Base-by-base conservation (phyloP, 2,888 invertebrate genomes). In the Cosmopolites sordidus region DNA sequence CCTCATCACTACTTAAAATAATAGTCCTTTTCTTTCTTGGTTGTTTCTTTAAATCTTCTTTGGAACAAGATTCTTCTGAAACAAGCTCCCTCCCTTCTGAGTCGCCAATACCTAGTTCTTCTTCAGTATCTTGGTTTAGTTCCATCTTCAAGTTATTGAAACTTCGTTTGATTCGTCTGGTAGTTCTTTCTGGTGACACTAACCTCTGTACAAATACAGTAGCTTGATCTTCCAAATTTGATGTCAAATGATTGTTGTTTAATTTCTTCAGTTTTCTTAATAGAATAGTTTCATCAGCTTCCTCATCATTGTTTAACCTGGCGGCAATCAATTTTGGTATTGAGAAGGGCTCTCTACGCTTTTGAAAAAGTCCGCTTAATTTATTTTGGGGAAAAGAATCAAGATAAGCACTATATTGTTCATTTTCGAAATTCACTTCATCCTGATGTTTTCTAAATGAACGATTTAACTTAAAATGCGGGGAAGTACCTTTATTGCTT, bases 181-280 rank as follows among this genome's bases (percentile, higher is more conserved):
- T 17, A 9, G n/a, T 16, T 46, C 33, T 16, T 14, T 33, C 22
- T 3, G 58, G 58, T 14, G 43, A 33, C 5, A 58, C 18, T 14
- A 55, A 18, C 8, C 44, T 14, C 33, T 50, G 16, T 38, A 58
- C 33, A 30, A 53, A 58, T 9, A 17, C 22, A 4, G 52, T 58
- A 1, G 58, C 56, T 37, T 58, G 58, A 18, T 48, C 58, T 56
- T 53, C 54, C 48, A 47, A 30, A 12, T 58, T 56, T 41, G 18
- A 11, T 12, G 37, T 47, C 17, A 16, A 51, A 42, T 49, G 51
- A 39, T 50, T 53, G 29, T 57, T 52, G 37, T 67, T 67, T 4
- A 68, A 51, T 50, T 44, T 60, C 45, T 60, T 56, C 4, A 68
- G 51, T 48, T 67, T 68, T 30, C 59, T 49, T 9, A 65, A 38